Base-by-base conservation (phyloP, 2,888 invertebrate genomes). In the Tetragonula carbonaria region DNA sequence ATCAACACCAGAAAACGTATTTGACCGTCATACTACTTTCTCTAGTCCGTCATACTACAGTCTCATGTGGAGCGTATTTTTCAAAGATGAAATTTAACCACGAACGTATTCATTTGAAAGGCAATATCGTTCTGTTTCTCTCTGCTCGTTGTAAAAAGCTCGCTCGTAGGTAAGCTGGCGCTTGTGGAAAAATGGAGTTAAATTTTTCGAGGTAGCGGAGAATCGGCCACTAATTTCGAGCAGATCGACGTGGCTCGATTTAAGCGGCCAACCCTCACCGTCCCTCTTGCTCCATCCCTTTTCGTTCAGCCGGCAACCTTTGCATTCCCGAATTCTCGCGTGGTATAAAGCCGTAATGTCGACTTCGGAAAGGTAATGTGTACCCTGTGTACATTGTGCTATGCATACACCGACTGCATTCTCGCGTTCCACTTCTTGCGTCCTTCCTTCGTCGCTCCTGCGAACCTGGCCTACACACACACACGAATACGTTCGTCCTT, bases 311-410 rank as follows among this genome's bases (percentile, higher is more conserved):
- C 72, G 65, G 68, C 75, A 74, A 75, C 78, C 50, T 81, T 55
- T 63, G 67, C 83, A 76, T 78, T 78, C 78, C 75, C 80, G 80
- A 86, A 89, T 88, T 88, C 88, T 89, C 88, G 89, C 89, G 90
- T 89, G 89, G 84, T 68, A 87, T 72, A 75, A 80, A 83, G 89
- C 86, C 80, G 82, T 90, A 89, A 88, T 80, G 88, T 90, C 88
- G 86, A 82, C 81, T 84, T 88, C 74, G 83, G 79, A 57, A 78
- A 89, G 84, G 80, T 82, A 87, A 82, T 87, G 84, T 80, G 80
- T 74, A 55, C 71, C 74, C 74, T 73, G 84, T 78, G 79, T 86
- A 80, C 82, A 84, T 62, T 70, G 81, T 45, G 51, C 87, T 70
- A 74, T 79, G 74, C 78, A 82, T 77, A 85, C 80, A 84, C 68